These are phyloP conservation scores for Agrochola lota DNA, from an alignment of 2,888 invertebrate genomes.

Conservation along the genomic window DNA sequence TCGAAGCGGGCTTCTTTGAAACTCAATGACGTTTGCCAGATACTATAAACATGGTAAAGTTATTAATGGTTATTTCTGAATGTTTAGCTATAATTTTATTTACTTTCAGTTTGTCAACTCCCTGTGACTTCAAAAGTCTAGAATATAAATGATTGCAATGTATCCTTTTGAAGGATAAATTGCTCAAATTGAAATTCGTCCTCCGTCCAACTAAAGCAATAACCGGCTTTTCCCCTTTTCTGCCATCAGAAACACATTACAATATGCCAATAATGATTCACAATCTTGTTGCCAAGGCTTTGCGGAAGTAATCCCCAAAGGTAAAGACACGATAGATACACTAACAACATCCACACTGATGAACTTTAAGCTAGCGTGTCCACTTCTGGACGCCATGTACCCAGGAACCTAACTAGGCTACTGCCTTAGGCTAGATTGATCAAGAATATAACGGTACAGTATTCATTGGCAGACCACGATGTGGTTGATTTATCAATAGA, in stretches of 20 bases:
- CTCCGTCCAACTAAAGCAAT: background rate
- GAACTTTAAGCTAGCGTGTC: constrained; percentile 29
- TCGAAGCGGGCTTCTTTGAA: constrained; percentile 52
- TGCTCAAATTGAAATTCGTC: background rate
- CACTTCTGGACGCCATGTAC: constrained; percentile 23
- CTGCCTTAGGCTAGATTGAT: constrained; percentile 51
- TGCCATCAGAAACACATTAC: background rate
- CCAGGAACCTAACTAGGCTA: constrained; percentile 51
- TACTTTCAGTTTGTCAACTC: background rate
- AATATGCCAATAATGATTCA: constrained; percentile 3
- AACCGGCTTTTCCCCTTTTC: background rate
- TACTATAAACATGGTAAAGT: constrained; percentile 15
- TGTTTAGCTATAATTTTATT: constrained; percentile 1
- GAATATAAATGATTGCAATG: background rate
- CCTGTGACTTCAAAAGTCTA: background rate
- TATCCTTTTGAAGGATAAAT: too few species aligned
- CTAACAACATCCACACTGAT: constrained; percentile 32
- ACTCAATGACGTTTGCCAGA: constrained; percentile 48
- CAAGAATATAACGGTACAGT: constrained; percentile 54
- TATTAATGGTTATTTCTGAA: constrained; percentile 16
- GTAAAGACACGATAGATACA: constrained; percentile 1
- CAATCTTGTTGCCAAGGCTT: background rate
- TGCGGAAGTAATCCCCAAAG: constrained; percentile 12
- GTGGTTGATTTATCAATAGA: constrained; percentile 68
- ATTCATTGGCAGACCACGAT: constrained; percentile 55